Evolutionary conservation across 2,888 invertebrate genomes (phyloP), one percentile per base, ranked within the genome.

Genomic region (Oscheius sp.): DNA sequence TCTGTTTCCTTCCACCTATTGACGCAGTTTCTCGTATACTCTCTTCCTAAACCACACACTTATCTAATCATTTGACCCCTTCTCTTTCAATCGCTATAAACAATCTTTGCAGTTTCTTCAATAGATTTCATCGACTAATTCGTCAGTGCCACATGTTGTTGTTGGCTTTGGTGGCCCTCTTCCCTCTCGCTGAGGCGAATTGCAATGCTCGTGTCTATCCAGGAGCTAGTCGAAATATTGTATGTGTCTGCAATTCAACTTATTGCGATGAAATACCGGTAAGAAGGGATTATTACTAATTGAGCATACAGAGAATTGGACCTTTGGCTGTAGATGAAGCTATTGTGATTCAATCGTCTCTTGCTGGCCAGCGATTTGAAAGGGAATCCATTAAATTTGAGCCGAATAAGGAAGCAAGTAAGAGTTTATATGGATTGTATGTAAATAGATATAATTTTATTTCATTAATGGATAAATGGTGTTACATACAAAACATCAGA

Each of bases 231-330:
- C 22, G 28, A 8, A 47, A 62, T 50, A 6, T 62, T 24, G 81
- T 78, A 2, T 81, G 80, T 49, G 77, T 78, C 14, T 81, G 81
- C 49, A 81, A 80, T 59, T 57, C 78, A 24, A 80, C 78, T 2
- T 80, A 79, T 57, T 81, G 81, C 57, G 81, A 81, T 47, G 71
- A 76, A 6, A 24, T 59, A 26, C 44, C 59, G 5, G 59, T 59
- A 44, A 41, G 41, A 28, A 24, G n/a, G 6, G 14, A 17, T 1
- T 9, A 32, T 22, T 24, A 20, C 50, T 3, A 28, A 28, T 17
- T 49, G 9, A 17, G 17, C 30, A 54, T 8, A 26, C 66, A 70
- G 26, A 70, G 68, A 28, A 33, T 75, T 8, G 72, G 74, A 0
- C 51, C 45, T 0, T 47, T 80, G 2, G 36, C 45, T 1, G 26